Evolutionary conservation across 2,113 vertebrate species (phyloP).

Genomic region (Gnathonemus echidnorhynchus): DNA sequence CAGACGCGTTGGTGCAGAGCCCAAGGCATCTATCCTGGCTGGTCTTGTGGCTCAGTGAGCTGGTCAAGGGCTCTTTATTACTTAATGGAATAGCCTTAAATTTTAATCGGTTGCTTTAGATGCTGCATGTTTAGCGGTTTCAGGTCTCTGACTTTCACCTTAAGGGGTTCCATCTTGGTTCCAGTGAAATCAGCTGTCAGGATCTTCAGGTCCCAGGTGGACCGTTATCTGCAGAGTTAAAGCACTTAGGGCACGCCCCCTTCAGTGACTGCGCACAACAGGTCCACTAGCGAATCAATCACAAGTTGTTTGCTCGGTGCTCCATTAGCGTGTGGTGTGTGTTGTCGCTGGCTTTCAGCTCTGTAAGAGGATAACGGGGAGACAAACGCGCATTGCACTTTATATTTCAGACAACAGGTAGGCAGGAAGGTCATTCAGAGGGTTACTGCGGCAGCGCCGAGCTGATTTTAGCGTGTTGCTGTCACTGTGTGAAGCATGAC

Average conservation of each 20-base stretch:
- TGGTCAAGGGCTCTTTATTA: conserved; percentile 19
- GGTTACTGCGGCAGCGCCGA: background rate
- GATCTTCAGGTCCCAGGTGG: conserved; percentile 11
- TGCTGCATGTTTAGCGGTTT: conserved; percentile 30
- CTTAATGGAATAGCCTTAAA: conserved; percentile 23
- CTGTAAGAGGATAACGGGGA: background rate
- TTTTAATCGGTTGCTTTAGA: conserved; percentile 35
- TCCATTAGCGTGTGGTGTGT: background rate
- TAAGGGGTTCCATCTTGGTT: conserved; percentile 29
- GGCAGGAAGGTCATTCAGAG: background rate
- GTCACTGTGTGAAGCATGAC: background rate
- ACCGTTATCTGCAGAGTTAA: conserved; percentile 22
- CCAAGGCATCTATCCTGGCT: background rate
- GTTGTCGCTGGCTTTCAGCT: background rate
- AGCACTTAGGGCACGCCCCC: conserved; percentile 9
- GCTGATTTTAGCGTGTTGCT: background rate
- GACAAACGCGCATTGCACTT: background rate
- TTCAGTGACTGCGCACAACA: conserved; percentile 25
- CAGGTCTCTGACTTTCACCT: conserved; percentile 44
- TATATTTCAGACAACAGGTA: background rate
- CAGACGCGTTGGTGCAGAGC: background rate
- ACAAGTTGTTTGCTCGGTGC: background rate
- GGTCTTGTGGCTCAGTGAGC: background rate
- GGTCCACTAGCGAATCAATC: conserved; percentile 16
- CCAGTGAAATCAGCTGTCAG: conserved; percentile 9